Conservation (phyloP, 2,113 vertebrate species). For the Callocephalon fimbriatum region DNA sequence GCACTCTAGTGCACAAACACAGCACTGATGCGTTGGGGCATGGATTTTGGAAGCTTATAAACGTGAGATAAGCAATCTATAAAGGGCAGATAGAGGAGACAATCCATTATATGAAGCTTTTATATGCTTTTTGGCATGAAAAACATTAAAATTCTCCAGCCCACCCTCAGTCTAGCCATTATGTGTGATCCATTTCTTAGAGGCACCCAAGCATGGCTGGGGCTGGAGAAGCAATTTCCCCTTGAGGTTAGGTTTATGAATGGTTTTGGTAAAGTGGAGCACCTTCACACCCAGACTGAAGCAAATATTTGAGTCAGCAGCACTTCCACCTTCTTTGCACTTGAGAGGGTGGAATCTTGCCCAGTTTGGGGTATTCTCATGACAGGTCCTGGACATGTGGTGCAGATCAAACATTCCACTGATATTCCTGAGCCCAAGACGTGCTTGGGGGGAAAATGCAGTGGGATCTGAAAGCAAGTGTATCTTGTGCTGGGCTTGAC, state of each 20-base stretch:
- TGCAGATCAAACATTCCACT: not conserved
- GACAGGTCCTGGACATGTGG: not conserved
- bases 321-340: not conserved
- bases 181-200: not conserved
- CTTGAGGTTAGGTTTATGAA: not conserved
- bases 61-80: not conserved
- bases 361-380: not conserved
- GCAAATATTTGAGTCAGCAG: not conserved
- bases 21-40: not conserved
- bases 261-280: not conserved
- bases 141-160: not conserved
- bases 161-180: not conserved
- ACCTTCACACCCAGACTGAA: not conserved
- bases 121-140: not conserved
- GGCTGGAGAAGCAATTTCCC: not conserved
- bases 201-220: not conserved
- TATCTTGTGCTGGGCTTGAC: not conserved
- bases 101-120: not conserved
- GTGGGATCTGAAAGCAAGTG: not conserved
- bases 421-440: not conserved
- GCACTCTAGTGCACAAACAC: not conserved
- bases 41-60: not conserved
- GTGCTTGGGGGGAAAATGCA: not conserved
- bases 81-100: not conserved
- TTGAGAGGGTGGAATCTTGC: not conserved